Percentiles rank a stretch among this genome's conserved stretches.
phyloP scores from a whole-genome alignment of 2,888 invertebrate species.

The Coenonympha arcania region DNA sequence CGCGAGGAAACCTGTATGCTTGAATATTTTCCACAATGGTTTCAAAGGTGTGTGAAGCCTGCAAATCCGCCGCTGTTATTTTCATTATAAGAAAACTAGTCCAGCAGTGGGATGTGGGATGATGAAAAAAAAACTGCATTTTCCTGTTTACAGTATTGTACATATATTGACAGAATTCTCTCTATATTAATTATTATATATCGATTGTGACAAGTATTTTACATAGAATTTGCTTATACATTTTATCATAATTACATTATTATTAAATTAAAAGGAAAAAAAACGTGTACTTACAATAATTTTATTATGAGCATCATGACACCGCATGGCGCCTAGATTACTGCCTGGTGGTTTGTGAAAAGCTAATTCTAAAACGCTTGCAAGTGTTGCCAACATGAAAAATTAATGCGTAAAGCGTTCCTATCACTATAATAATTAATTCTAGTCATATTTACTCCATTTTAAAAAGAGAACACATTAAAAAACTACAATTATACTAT shows the following conservation, averaged over 20 bases:
- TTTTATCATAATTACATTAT: too few relatives aligned
- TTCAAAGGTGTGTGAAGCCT: too few relatives aligned
- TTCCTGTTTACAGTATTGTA: conserved; percentile 27
- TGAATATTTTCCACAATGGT: too few relatives aligned
- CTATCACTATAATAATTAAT: background rate
- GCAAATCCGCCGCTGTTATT: too few relatives aligned
- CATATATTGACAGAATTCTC: conserved; percentile 32
- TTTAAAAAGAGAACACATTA: background rate
- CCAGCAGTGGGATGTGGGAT: background rate
- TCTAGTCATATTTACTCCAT: too few relatives aligned
- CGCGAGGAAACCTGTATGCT: too few relatives aligned
- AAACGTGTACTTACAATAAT: conserved; percentile 1
- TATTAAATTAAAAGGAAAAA: conserved; percentile 10
- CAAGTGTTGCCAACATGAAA: background rate
- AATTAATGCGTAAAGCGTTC: background rate
- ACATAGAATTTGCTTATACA: conserved; percentile 15
- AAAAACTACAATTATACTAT: background rate
- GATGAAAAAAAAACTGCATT: conserved; percentile 5
- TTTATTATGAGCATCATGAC: conserved; percentile 10
- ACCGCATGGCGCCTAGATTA: background rate
- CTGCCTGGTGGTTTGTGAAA: background rate
- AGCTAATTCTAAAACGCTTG: background rate
- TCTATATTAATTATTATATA: too few relatives aligned
- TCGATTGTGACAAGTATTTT: conserved; percentile 27
- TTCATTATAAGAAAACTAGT: too few relatives aligned